Evolutionary conservation across 2,113 vertebrate species (phyloP).

Genomic region (Actenoides hombroni): DNA sequence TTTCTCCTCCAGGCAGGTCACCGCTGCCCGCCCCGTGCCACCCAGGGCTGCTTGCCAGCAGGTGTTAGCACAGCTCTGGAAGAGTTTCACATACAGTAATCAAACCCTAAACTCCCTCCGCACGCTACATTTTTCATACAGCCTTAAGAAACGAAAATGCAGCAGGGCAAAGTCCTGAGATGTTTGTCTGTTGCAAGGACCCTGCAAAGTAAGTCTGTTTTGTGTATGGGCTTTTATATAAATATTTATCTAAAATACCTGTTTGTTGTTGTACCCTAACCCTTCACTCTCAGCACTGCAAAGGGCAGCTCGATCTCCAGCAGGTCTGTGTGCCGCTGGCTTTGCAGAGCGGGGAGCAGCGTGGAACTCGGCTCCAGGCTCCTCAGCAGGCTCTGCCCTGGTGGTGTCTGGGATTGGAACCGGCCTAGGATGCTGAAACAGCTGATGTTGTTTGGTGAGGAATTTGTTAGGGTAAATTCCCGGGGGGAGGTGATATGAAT

Average conservation of each 20-base stretch:
- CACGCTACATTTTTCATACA: not conserved
- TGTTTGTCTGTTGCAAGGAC: not conserved
- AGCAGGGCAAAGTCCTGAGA: not conserved
- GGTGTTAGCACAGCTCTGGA: not conserved
- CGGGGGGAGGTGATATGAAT: not conserved
- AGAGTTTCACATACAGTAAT: not conserved
- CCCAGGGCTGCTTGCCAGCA: not conserved
- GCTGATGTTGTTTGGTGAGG: not conserved
- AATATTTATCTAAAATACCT: not conserved
- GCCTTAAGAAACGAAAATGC: not conserved
- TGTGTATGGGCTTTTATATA: not conserved
- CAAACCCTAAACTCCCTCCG: not conserved
- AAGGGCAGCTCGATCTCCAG: not conserved
- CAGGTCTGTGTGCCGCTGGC: accelerated
- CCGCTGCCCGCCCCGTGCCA: accelerated
- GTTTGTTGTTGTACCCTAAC: not conserved
- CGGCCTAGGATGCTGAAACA: not conserved
- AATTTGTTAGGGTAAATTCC: not conserved
- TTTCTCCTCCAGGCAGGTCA: not conserved
- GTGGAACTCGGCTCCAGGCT: not conserved
- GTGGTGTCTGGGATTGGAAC: not conserved
- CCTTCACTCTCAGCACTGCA: not conserved
- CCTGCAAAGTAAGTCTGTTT: not conserved
- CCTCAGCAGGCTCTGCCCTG: not conserved
- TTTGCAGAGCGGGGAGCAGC: not conserved